These are phyloP conservation scores for Cerastoderma edule DNA, from an alignment of 2,888 invertebrate species.

Conservation along the genomic window DNA sequence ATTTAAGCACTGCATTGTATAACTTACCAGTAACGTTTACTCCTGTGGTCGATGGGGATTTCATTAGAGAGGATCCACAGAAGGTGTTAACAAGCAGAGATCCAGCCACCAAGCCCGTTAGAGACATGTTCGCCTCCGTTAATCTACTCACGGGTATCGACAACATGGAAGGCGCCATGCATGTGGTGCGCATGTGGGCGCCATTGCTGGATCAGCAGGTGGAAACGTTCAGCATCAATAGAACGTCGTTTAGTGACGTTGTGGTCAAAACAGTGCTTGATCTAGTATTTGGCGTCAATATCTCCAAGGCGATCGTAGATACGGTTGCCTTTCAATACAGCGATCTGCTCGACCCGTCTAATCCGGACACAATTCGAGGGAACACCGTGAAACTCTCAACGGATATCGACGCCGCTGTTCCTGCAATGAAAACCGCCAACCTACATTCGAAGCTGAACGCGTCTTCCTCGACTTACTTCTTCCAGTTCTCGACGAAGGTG, in stretches of 20 bases:
- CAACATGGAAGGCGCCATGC: constrained; percentile 44
- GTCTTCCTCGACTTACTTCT: constrained; percentile 37
- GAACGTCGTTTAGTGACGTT: constrained; percentile 20
- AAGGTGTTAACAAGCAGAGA: constrained; percentile 18
- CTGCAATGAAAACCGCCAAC: constrained; percentile 42
- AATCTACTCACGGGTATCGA: constrained; percentile 41
- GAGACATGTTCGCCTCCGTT: constrained; percentile 34
- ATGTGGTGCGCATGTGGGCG: constrained; percentile 44
- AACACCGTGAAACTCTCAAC: constrained; percentile 39
- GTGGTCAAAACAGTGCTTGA: constrained; percentile 44
- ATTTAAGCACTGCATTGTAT: constrained; percentile 24
- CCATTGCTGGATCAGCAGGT: constrained; percentile 26
- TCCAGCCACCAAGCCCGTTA: neutral
- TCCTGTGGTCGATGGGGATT: constrained; percentile 44
- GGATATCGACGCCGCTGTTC: constrained; percentile 45
- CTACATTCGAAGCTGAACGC: constrained; percentile 27
- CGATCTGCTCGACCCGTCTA: constrained; percentile 40
- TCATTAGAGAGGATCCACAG: constrained; percentile 40
- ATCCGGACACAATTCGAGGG: constrained; percentile 21
- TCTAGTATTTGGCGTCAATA: constrained; percentile 28
- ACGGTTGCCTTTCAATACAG: constrained; percentile 45
- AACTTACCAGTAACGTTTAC: constrained; percentile 26
- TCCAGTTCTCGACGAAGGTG: constrained; percentile 43
- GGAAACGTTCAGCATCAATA: constrained; percentile 31
- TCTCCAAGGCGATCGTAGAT: constrained; percentile 29